A percentile compares a stretch with the other conserved stretches of the same genome.
These are phyloP conservation scores for Mystacides longicornis DNA, from an alignment of 2,888 invertebrate species.

Conservation along the genomic window DNA sequence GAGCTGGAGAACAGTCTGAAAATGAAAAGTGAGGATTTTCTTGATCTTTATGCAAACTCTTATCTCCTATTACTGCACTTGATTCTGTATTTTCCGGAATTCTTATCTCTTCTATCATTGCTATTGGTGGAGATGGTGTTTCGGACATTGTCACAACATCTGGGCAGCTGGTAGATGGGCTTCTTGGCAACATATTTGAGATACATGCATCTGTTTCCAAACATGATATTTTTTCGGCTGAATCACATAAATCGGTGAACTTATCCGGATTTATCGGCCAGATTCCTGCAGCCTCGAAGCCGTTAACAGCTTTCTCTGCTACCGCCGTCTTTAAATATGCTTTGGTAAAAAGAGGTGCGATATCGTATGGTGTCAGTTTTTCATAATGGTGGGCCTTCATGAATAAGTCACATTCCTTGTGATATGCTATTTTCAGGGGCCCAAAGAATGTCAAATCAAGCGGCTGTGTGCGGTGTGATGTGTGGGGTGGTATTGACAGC, in stretches of 20 bases:
- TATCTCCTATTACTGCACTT: neutral
- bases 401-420: constrained; percentile 29
- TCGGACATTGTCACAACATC: neutral
- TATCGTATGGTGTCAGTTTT: constrained; percentile 30
- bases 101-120: neutral
- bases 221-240: neutral
- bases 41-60: neutral
- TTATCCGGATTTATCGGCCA: constrained; percentile 29
- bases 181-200: neutral
- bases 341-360: constrained; percentile 28
- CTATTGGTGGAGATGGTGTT: neutral
- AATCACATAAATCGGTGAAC: constrained; percentile 24
- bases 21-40: neutral
- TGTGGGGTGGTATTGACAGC: constrained; percentile 28
- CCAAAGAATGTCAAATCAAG: constrained; percentile 22
- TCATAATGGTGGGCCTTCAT: constrained; percentile 28
- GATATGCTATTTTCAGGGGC: constrained; percentile 24
- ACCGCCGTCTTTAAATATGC: constrained; percentile 26
- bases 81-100: neutral
- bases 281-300: constrained; percentile 31
- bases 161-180: neutral
- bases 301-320: constrained; percentile 31
- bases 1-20: constrained; percentile 27
- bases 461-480: constrained; percentile 27
- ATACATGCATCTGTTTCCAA: neutral